A percentile compares a stretch with the other conserved stretches of the same genome.
Evolutionary conservation across 1,140 invertebrate species (phyloP).

Genomic region (Philaenus spumarius): DNA sequence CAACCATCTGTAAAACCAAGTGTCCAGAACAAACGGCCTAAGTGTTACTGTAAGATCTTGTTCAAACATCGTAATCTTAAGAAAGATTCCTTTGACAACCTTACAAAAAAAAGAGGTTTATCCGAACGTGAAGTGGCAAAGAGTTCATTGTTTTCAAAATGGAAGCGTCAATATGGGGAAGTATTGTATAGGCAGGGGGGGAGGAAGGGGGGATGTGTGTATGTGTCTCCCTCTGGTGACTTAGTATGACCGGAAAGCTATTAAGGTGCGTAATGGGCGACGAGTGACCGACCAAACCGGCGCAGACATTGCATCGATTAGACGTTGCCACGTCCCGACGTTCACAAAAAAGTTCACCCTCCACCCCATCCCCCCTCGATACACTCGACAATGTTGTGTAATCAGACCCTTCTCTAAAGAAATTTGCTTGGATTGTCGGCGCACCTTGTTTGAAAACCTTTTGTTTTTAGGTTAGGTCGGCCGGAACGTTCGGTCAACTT

Average conservation of each 20-base stretch:
- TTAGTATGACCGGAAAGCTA: constrained; percentile 12
- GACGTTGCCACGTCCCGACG: constrained; percentile 3
- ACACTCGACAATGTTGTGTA: background rate
- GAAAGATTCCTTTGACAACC: no score
- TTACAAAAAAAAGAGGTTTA: no score
- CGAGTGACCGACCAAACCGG: constrained; percentile 13
- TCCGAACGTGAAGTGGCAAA: background rate
- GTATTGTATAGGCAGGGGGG: background rate
- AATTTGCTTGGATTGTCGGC: no score
- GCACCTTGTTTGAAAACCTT: no score
- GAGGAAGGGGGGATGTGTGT: no score
- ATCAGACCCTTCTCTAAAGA: no score
- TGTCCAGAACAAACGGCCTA: no score
- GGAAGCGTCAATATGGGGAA: constrained; percentile 10
- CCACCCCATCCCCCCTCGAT: background rate
- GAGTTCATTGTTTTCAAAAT: constrained; percentile 8
- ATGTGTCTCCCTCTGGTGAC: background rate
- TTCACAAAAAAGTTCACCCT: background rate
- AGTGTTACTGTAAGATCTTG: no score
- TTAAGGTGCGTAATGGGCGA: constrained; percentile 19
- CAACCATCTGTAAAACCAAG: no score
- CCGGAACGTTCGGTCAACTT: no score
- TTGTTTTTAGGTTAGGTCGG: no score
- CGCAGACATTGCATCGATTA: constrained; percentile 12
- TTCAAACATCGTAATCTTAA: no score